phyloP scores from a whole-genome alignment of 2,113 vertebrate species.

The Pterocles burchelli region DNA sequence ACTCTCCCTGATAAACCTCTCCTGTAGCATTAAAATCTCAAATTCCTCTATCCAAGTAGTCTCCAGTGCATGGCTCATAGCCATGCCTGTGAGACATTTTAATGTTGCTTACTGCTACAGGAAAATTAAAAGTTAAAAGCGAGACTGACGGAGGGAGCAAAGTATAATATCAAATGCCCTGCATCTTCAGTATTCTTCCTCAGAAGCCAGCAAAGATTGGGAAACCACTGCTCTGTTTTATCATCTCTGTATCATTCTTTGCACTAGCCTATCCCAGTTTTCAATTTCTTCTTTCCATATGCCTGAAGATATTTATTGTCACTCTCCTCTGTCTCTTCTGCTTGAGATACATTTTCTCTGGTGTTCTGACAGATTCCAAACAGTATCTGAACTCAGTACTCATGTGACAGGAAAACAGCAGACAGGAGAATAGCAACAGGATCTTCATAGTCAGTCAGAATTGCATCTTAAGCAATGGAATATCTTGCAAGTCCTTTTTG shows the following conservation, averaged over 20 bases:
- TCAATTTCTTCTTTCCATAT: not conserved
- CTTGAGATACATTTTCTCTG: not conserved
- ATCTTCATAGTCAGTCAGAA: not conserved
- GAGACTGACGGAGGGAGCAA: not conserved
- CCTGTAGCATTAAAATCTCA: not conserved
- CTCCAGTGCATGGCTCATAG: not conserved
- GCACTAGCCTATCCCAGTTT: not conserved
- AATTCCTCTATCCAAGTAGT: not conserved
- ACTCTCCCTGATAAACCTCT: not conserved
- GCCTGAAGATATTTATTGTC: not conserved
- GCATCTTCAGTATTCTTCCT: not conserved
- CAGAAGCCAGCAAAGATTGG: not conserved
- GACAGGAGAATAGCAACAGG: not conserved
- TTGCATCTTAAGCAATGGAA: not conserved
- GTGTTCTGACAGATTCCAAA: not conserved
- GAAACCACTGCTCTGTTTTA: not conserved
- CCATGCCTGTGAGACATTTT: not conserved
- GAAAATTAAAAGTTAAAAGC: not conserved
- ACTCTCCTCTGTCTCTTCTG: not conserved
- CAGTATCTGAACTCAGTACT: not conserved
- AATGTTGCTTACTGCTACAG: not conserved
- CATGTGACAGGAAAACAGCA: not conserved
- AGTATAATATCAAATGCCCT: not conserved
- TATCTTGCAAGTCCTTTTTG: not conserved
- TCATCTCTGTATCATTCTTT: not conserved